Base-by-base conservation (phyloP, 2,797 vertebrate species). In the Malacoctenus gilli region DNA sequence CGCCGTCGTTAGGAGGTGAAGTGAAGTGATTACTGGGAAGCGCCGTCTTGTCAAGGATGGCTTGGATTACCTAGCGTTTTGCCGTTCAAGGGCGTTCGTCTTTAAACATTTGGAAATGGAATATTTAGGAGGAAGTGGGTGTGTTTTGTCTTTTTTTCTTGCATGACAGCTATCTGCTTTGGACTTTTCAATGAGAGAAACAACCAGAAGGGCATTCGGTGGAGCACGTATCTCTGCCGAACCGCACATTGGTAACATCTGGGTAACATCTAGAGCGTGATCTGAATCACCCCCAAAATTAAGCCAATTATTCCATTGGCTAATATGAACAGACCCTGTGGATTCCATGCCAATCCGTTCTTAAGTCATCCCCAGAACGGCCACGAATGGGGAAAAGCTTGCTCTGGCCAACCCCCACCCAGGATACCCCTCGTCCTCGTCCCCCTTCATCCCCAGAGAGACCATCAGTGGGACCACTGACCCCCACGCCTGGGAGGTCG, bases 401-500 rank as follows among this genome's bases (percentile, higher is more conserved):
- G n/a, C n/a, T n/a, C n/a, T n/a, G n/a, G n/a, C n/a, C n/a, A n/a
- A n/a, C n/a, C n/a, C n/a, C n/a, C n/a, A n/a, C n/a, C n/a, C n/a
- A n/a, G n/a, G n/a, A n/a, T n/a, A n/a, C n/a, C n/a, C n/a, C 50
- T 21, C 3, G 13, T 62, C 40, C 11, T 42, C 25, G 59, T 56
- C 16, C 13, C 8, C 34, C 34, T 25, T 4, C 0, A 15, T 56
- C 66, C 41, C 59, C 19, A 3, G 23, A 54, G 68, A 53, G 59
- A 31, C 31, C 19, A 19, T 55, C 68, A 64, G 21, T 44, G 47
- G 20, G 7, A 47, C 41, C 5, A 6, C 15, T 58, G 55, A 75
- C 1, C 43, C 55, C 16, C 21, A 5, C 22, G 53, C 68, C 42
- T 40, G 28, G 10, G 30, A 60, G 58, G 60, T 68, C 62, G 49